Conservation (phyloP, 2,113 vertebrate species). For the Natator depressus region DNA sequence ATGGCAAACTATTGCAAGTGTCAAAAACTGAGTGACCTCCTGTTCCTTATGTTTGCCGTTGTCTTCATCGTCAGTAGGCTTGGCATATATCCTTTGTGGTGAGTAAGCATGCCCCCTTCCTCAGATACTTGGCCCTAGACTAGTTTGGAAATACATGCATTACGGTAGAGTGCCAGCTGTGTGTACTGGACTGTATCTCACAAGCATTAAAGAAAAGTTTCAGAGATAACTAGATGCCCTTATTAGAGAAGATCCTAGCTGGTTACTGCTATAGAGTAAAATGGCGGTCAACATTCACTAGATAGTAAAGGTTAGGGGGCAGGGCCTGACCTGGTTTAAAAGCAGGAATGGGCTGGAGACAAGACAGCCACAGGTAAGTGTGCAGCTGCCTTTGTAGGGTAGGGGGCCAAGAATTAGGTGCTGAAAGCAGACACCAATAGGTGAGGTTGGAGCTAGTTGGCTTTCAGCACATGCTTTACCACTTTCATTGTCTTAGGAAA, state of each 20-base stretch:
- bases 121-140: neutral
- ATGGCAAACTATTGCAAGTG: conserved; percentile 99
- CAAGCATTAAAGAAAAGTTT: neutral
- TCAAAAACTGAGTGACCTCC: conserved; percentile 95
- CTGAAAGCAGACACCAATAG: neutral
- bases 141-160: neutral
- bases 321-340: neutral
- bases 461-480: neutral
- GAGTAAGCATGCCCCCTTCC: conserved; percentile 74
- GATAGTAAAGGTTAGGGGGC: neutral
- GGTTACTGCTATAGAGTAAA: neutral
- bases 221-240: neutral
- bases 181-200: neutral
- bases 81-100: conserved; percentile 95
- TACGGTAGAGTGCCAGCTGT: neutral
- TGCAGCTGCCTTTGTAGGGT: neutral
- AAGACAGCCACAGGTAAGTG: neutral
- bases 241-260: neutral
- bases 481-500: neutral
- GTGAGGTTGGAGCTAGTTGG: neutral
- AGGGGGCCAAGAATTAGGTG: neutral
- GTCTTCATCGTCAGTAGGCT: conserved; percentile 95
- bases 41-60: conserved; percentile 94
- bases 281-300: neutral
- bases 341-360: neutral